Evolutionary conservation across 1,140 invertebrate species (phyloP), one percentile per base, ranked within the genome.

Genomic region (Drosophila aff.): DNA sequence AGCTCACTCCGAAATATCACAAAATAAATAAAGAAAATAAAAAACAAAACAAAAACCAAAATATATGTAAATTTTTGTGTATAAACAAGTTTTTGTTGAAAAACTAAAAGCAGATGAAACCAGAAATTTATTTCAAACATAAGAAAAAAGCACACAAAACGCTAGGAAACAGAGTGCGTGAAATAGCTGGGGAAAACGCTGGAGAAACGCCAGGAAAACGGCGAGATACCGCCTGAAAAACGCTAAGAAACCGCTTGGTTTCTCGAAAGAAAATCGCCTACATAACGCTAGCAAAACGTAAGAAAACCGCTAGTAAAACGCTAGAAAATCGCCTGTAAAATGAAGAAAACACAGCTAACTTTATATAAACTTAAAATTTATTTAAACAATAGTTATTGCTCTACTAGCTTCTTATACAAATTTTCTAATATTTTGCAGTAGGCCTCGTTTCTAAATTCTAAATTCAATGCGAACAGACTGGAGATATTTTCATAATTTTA

Each of bases 41-140:
- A 47, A 31, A 33, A 23, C 6, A 36, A 31, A 21, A 38, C 8
- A 11, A 64, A 16, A 66, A 21, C 10, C 21, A 9, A 65, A 40
- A 63, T 23, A n/a, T 47, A 46, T 63, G 41, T 23, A 31, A 38
- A 66, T 67, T 26, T 15, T 26, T 6, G 13, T 33, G 11, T 41
- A 38, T 40, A 68, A 68, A 68, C 66, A 52, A 41, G 66, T 68
- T 68, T 68, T 68, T 68, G 33, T 57, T 57, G 5, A 28, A 7
- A 7, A 47, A 28, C 21, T 38, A 31, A 36, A n/a, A 15, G 5
- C 52, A 13, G 33, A 40, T 57, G 21, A 57, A 57, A 57, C 53
- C 53, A 57, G 33, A 57, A 57, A 53, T 53, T 21, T 36, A 8
- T 15, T 38, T 57, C 9, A 40, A 57, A 38, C 9, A 40, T 6